Conservation (phyloP, 2,888 invertebrate species). For the Orthosia incerta region DNA sequence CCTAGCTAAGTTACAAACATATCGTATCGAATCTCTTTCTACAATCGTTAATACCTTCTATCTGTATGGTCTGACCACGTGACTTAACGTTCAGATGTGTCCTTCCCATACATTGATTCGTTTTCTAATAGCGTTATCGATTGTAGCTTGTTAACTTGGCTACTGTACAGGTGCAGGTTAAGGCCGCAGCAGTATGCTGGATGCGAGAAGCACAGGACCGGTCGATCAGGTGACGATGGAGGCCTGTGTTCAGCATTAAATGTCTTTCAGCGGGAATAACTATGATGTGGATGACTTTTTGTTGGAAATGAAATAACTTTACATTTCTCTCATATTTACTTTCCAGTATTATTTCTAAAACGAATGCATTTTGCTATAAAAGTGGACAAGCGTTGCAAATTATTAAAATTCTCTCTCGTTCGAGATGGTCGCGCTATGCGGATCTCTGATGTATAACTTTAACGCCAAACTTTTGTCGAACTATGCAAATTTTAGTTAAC, state of each 20-base stretch:
- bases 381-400: slow-evolving; percentile 30
- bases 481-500: slow-evolving; percentile 87
- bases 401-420: slow-evolving; percentile 52
- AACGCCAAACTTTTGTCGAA: slow-evolving; percentile 79
- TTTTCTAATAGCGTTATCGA: no score
- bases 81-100: no score
- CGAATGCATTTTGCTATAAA: not conserved
- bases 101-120: no score
- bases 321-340: no score
- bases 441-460: slow-evolving; percentile 78
- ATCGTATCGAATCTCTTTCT: no score
- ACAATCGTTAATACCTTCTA: no score
- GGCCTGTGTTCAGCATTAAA: not conserved
- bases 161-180: not conserved
- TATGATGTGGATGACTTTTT: not conserved
- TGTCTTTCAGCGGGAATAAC: not conserved
- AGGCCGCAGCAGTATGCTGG: not conserved
- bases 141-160: no score
- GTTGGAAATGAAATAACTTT: not conserved
- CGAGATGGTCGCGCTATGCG: slow-evolving; percentile 61
- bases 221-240: not conserved
- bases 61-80: no score
- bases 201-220: not conserved
- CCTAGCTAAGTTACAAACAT: no score
- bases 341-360: not conserved